phyloP scores from a whole-genome alignment of 2,797 vertebrate species.

The Oreochromis mossambicus region DNA sequence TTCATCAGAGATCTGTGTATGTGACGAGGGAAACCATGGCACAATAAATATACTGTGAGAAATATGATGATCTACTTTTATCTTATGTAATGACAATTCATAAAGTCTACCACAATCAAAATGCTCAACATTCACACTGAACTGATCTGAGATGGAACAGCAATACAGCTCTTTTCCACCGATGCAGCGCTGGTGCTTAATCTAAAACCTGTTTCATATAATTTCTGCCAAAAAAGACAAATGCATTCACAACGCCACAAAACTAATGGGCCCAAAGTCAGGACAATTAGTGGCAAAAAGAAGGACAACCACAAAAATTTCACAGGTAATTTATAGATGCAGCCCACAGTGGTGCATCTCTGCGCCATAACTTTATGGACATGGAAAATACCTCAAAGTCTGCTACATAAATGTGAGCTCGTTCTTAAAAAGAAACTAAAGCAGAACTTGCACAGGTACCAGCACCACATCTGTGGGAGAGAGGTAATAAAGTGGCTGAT shows the following conservation, averaged over 20 bases:
- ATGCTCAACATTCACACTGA: background rate
- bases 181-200: background rate
- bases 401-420: background rate
- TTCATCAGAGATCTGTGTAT: background rate
- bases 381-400: background rate
- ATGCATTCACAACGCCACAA: background rate
- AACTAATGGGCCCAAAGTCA: background rate
- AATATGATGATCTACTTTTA: background rate
- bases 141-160: background rate
- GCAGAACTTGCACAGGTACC: background rate
- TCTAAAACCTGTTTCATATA: background rate
- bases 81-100: background rate
- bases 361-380: background rate
- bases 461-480: background rate
- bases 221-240: background rate
- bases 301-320: background rate
- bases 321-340: background rate
- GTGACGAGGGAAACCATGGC: background rate
- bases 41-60: constrained; percentile 33
- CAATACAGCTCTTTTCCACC: background rate
- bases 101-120: background rate
- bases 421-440: background rate
- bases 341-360: background rate
- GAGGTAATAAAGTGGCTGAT: background rate
- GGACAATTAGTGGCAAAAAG: background rate